Percentiles rank a stretch among this genome's conserved stretches.
These are phyloP conservation scores for Apodemia hepburni DNA, from an alignment of 2,888 invertebrate genomes.

Conservation along the genomic window DNA sequence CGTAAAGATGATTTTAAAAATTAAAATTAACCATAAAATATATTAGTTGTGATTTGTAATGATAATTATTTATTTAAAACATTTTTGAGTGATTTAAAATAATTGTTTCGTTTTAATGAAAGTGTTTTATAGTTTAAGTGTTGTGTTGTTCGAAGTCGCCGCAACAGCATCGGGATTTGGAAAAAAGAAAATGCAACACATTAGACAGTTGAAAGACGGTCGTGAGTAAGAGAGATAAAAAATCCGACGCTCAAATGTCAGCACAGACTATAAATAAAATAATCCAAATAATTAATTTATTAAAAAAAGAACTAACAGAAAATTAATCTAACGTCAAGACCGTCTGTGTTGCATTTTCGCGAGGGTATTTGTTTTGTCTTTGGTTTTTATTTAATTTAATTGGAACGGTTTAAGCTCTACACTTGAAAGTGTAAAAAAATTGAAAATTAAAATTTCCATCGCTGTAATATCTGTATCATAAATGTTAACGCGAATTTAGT, in stretches of 20 bases:
- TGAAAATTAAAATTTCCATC: not conserved
- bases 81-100: not conserved
- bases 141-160: constrained; percentile 24
- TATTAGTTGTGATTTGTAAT: no score
- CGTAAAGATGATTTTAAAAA: no score
- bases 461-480: not conserved
- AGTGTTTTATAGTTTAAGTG: not conserved
- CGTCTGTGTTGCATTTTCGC: constrained; percentile 80
- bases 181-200: constrained; percentile 80
- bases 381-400: constrained; percentile 20
- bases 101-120: not conserved
- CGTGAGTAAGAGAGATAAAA: constrained; percentile 41
- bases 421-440: constrained; percentile 34
- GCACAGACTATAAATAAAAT: constrained; percentile 64
- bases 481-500: not conserved
- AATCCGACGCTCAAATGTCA: constrained; percentile 71
- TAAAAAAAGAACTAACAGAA: constrained; percentile 5
- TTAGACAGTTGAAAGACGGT: constrained; percentile 55
- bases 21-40: no score
- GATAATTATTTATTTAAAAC: not conserved
- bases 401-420: constrained; percentile 34
- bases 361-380: constrained; percentile 36
- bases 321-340: constrained; percentile 45
- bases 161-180: constrained; percentile 55
- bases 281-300: constrained; percentile 25